A percentile compares a stretch with the other conserved stretches of the same genome.
Evolutionary conservation across 92 coral and sea anemone species (phyloP).

Genomic region (Heteractis magnifica): DNA sequence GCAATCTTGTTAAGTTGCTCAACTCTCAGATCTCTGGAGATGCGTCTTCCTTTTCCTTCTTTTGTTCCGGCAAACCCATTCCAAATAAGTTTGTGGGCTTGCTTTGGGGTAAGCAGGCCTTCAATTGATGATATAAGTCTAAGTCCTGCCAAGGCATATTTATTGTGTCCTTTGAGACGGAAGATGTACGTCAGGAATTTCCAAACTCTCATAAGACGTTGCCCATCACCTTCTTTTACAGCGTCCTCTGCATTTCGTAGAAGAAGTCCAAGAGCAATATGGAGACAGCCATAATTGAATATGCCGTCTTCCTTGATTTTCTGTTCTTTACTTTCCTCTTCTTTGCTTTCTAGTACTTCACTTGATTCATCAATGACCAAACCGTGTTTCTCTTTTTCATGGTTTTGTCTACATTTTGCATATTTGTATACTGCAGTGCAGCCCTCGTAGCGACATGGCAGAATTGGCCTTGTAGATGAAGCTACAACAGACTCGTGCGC

Average conservation of each 20-base stretch:
- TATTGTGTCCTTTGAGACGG: conserved; percentile 29
- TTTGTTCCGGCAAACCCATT: conserved; percentile 31
- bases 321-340: not conserved
- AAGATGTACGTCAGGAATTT: conserved; percentile 53
- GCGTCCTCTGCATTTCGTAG: conserved; percentile 61
- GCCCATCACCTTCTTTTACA: conserved; percentile 56
- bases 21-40: conserved; percentile 48
- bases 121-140: conserved; percentile 34
- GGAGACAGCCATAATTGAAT: conserved; percentile 61
- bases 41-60: conserved; percentile 44
- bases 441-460: conserved; percentile 20
- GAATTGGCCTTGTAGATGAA: not conserved
- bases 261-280: conserved; percentile 52
- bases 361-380: conserved; percentile 18
- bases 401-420: conserved; percentile 37
- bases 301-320: conserved; percentile 5
- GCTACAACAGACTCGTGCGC: not conserved
- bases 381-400: conserved; percentile 33
- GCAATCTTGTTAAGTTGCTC: conserved; percentile 55
- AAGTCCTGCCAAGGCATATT: conserved; percentile 54
- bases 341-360: too few species aligned
- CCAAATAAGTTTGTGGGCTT: conserved; percentile 55
- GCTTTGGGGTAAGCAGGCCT: conserved; percentile 40
- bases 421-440: conserved; percentile 27
- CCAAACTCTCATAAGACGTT: conserved; percentile 56